These are phyloP conservation scores for Hedychridium roseum DNA, from an alignment of 2,888 invertebrate genomes.

Conservation along the genomic window DNA sequence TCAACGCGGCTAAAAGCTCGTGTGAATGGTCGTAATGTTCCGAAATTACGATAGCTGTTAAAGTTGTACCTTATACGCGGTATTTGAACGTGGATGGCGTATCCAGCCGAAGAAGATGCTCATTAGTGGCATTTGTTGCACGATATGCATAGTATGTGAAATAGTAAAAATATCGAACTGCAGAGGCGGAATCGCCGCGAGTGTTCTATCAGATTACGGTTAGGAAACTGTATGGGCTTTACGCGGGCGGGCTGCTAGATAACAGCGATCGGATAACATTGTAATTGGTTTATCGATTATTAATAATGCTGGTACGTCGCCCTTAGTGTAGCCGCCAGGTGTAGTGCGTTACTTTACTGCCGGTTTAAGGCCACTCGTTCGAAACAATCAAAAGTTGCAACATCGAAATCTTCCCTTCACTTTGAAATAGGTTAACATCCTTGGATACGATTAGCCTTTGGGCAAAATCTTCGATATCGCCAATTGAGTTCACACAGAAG, in stretches of 20 bases:
- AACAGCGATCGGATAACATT: constrained; percentile 40
- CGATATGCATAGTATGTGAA: constrained; percentile 31
- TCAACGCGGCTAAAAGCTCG: too few relatives aligned
- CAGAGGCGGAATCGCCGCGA: constrained; percentile 23
- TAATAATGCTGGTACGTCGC: constrained; percentile 32
- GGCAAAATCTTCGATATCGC: too few relatives aligned
- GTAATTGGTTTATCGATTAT: constrained; percentile 47
- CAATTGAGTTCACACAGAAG: too few relatives aligned
- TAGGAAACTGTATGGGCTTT: constrained; percentile 17
- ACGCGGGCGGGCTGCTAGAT: constrained; percentile 14
- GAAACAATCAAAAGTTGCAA: too few relatives aligned
- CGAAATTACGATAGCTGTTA: too few relatives aligned
- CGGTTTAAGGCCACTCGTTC: too few relatives aligned
- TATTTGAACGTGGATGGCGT: constrained; percentile 10
- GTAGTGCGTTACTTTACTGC: too few relatives aligned
- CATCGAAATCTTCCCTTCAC: too few relatives aligned
- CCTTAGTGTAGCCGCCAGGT: constrained; percentile 14
- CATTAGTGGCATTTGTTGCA: constrained; percentile 26
- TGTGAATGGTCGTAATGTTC: too few relatives aligned
- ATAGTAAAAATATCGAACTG: constrained; percentile 30
- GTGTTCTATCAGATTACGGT: constrained; percentile 34
- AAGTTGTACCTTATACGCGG: constrained; percentile 6
- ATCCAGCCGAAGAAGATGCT: constrained; percentile 27
- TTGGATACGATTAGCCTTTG: too few relatives aligned
- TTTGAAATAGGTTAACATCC: too few relatives aligned